These are phyloP conservation scores for Clamator glandarius DNA, from an alignment of 2,797 vertebrate genomes.

Conservation along the genomic window DNA sequence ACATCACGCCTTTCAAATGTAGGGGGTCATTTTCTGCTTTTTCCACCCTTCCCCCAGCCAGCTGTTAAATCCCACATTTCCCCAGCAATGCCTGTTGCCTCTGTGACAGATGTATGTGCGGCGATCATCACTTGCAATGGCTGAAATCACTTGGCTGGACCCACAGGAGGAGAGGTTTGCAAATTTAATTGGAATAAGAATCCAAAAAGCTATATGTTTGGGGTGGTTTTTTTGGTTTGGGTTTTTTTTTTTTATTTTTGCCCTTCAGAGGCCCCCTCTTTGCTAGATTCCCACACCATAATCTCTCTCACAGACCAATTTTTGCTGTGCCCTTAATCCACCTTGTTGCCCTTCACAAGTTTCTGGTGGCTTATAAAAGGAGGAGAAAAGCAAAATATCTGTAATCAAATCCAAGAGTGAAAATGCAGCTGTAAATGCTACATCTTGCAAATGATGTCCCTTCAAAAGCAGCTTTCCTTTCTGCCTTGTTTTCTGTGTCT, in stretches of 20 bases:
- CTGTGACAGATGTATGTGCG: neutral
- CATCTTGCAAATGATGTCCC: neutral
- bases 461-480: constrained; percentile 19
- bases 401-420: neutral
- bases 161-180: constrained; percentile 15
- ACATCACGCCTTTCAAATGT: constrained; percentile 26
- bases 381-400: neutral
- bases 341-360: neutral
- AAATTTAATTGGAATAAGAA: constrained; percentile 7
- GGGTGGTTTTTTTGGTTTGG: neutral
- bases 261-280: neutral
- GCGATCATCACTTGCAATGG: constrained; percentile 20
- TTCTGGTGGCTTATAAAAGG: neutral
- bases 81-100: constrained; percentile 11
- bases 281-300: neutral
- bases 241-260: neutral
- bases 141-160: constrained; percentile 35
- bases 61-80: neutral
- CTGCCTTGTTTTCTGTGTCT: constrained; percentile 21
- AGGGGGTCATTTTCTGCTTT: constrained; percentile 17
- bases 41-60: neutral
- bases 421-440: neutral
- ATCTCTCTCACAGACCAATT: neutral
- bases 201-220: neutral
- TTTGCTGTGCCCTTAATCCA: neutral